A percentile compares a stretch with the other conserved stretches of the same genome.
Conservation (phyloP, 1,140 invertebrate genomes). For the Megalopta genalis region DNA sequence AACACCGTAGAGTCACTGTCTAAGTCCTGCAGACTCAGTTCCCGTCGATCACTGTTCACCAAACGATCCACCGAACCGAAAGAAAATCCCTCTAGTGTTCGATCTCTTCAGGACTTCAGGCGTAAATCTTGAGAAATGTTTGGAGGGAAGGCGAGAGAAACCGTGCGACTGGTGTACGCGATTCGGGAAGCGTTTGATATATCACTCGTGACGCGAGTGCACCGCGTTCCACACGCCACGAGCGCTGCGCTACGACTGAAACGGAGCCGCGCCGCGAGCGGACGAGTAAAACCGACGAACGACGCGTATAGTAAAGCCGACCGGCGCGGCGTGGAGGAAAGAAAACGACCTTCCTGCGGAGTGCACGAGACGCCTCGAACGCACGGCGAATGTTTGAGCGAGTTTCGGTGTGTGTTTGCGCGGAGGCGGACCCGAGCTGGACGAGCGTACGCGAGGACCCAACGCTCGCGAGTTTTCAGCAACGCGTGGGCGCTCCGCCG, state of each 20-base stretch:
- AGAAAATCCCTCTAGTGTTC: neutral
- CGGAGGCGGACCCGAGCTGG: constrained; percentile 38
- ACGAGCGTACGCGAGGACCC: neutral
- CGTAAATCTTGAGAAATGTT: too few species aligned
- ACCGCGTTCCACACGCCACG: constrained; percentile 53
- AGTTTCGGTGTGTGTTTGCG: constrained; percentile 47
- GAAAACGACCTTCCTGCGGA: constrained; percentile 72
- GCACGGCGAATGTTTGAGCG: constrained; percentile 14
- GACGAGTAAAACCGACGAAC: constrained; percentile 35
- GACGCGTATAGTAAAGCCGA: constrained; percentile 36
- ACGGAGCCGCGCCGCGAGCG: constrained; percentile 24
- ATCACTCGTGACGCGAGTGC: constrained; percentile 2
- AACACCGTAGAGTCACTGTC: neutral
- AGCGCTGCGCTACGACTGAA: constrained; percentile 72
- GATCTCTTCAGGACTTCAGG: too few species aligned
- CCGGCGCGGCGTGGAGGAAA: constrained; percentile 61
- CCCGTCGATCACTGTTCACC: neutral
- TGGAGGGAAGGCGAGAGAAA: neutral
- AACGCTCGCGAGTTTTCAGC: constrained; percentile 25
- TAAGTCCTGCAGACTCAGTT: neutral
- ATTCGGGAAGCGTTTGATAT: neutral
- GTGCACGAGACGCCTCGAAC: constrained; percentile 14
- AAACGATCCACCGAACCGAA: too few species aligned
- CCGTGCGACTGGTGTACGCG: too few species aligned
- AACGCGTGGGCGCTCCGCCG: constrained; percentile 6